Conservation (phyloP, 2,888 invertebrate genomes). For the Bellardia pandia region DNA sequence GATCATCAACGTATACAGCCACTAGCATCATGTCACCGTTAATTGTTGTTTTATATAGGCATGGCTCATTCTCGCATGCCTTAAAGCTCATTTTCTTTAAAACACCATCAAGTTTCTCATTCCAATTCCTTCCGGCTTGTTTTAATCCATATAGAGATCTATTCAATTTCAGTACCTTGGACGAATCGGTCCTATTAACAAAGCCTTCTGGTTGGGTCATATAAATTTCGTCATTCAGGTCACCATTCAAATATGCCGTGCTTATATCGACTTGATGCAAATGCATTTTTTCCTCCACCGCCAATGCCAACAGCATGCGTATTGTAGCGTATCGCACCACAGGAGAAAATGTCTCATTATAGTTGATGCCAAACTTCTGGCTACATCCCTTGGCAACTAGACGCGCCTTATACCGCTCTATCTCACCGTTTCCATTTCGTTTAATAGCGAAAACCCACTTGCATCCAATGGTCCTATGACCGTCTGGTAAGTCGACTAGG, state of each 20-base stretch:
- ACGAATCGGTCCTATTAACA: conserved; percentile 14
- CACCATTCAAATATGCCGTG: conserved; percentile 69
- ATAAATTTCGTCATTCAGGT: conserved; percentile 67
- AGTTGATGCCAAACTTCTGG: conserved; percentile 65
- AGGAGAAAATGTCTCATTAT: conserved; percentile 72
- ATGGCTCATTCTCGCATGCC: conserved; percentile 63
- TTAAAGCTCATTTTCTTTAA: conserved; percentile 59
- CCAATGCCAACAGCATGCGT: conserved; percentile 65
- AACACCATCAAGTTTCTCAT: conserved; percentile 70
- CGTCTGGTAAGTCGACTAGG: conserved; percentile 63
- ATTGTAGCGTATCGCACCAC: conserved; percentile 69
- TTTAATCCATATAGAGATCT: conserved; percentile 75
- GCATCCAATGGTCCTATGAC: conserved; percentile 60
- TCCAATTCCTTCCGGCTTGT: conserved; percentile 75
- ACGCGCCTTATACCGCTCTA: conserved; percentile 69
- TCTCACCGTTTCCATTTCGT: conserved; percentile 55
- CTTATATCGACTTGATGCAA: conserved; percentile 71
- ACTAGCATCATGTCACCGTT: conserved; percentile 43
- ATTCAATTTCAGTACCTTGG: conserved; percentile 65
- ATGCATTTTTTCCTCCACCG: conserved; percentile 64
- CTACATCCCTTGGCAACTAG: conserved; percentile 66
- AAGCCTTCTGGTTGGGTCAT: conserved; percentile 71
- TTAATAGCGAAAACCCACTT: conserved; percentile 71
- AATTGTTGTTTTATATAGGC: conserved; percentile 57
- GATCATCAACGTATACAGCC: conserved; percentile 65